Evolutionary conservation across 2,888 invertebrate species (phyloP), one percentile per base, ranked within the genome.

Genomic region (Euclidia mi): DNA sequence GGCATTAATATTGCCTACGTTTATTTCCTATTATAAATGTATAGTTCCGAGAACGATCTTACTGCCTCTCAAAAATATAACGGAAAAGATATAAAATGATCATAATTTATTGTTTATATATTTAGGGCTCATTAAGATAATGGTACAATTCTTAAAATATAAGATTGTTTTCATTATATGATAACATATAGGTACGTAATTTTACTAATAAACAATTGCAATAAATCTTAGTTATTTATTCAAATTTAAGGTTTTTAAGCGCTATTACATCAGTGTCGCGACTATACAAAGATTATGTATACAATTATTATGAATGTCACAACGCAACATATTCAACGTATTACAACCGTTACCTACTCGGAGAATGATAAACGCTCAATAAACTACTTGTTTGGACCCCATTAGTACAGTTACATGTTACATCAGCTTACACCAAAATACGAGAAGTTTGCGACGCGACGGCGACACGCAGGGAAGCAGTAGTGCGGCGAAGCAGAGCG

Each of bases 1-100:
- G 75, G 77, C 76, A 59, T 62, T 70, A 76, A 74, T 80, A 82
- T 73, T 81, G 71, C 79, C 78, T 80, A 81, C 79, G 78, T 82
- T 78, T 79, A 79, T 83, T 80, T 79, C 81, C 79, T 82, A 79
- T 79, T 79, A 76, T 71, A 71, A 76, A 78, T 84, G 81, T 79
- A 84, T 82, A 67, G 84, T 65, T 78, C 61, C 69, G 69, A 79
- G 76, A 84, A 81, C 78, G 76, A 77, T 78, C 66, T 76, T 56
- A 71, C 77, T 76, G 65, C 62, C 65, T 79, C 78, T 82, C 81
- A 82, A 80, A 82, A 78, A 65, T 79, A 74, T 78, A 79, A 82
- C 73, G 70, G 73, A 73, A 65, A 67, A 50, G 56, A 62, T 76
- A 77, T 78, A 74, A 78, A 76, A 62, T 69, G 65, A 68, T 49